Conservation (phyloP, 2,113 vertebrate genomes). For the Phainopepla nitens region DNA sequence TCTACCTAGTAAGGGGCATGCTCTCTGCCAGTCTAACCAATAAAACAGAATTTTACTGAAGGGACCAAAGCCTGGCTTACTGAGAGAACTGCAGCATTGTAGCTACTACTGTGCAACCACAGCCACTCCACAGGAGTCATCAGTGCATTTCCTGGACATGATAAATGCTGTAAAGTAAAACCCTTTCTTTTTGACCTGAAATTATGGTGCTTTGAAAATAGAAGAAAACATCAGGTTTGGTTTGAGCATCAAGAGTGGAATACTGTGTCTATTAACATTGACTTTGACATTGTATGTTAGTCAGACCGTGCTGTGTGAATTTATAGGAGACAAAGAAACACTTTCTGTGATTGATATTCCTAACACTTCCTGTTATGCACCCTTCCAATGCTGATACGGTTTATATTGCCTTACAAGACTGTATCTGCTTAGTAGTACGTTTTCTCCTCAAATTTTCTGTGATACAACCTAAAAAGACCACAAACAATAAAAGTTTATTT, state of each 20-base stretch:
- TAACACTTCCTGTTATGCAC: background rate
- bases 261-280: background rate
- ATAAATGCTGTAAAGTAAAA: background rate
- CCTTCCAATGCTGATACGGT: background rate
- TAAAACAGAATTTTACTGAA: background rate
- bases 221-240: background rate
- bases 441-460: background rate
- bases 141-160: background rate
- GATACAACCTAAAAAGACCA: background rate
- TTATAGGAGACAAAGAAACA: background rate
- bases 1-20: background rate
- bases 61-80: background rate
- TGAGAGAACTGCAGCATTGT: background rate
- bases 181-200: background rate
- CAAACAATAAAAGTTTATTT: background rate
- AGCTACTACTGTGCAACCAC: background rate
- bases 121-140: background rate
- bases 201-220: background rate
- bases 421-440: background rate
- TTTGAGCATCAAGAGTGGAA: background rate
- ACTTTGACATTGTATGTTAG: background rate
- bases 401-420: background rate
- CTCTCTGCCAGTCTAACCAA: accelerated
- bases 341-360: background rate
- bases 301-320: background rate